Percentiles rank a stretch among this genome's conserved stretches.
phyloP scores from a whole-genome alignment of 37 sponge, comb jelly and placozoan species.

The Bolinopsis microptera region DNA sequence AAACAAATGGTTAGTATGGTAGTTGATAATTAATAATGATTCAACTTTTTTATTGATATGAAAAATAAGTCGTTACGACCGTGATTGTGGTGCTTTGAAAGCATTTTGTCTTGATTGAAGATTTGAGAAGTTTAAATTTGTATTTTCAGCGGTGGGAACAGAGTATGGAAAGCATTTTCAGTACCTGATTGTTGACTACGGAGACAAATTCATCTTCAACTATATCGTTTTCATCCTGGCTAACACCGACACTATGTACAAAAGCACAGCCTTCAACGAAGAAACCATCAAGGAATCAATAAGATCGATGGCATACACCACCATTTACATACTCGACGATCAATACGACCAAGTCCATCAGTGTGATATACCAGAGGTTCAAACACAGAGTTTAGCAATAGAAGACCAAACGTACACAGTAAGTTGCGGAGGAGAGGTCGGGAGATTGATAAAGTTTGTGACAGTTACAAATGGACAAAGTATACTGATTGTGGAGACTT shows the following conservation, averaged over 20 bases:
- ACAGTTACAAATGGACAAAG: neutral
- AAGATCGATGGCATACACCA: neutral
- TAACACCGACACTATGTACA: neutral
- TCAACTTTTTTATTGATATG: no score
- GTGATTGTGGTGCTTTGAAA: no score
- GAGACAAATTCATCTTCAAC: neutral
- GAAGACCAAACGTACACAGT: neutral
- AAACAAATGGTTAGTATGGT: neutral
- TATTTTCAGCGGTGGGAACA: no score
- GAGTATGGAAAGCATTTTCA: no score
- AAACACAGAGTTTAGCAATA: neutral
- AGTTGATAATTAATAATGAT: no score
- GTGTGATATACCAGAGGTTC: neutral
- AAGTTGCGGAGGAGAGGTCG: neutral
- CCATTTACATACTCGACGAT: neutral
- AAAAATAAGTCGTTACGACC: no score
- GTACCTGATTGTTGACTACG: neutral
- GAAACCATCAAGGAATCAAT: neutral
- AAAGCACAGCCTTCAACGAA: no score
- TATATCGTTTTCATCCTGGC: neutral
- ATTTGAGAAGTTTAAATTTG: no score
- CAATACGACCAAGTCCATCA: neutral
- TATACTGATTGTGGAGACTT: neutral
- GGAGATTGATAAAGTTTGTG: neutral
- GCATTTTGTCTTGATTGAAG: no score